A percentile compares a stretch with the other conserved stretches of the same genome.
Evolutionary conservation across 2,113 vertebrate species (phyloP).

Genomic region (Chloroceryle aenea): DNA sequence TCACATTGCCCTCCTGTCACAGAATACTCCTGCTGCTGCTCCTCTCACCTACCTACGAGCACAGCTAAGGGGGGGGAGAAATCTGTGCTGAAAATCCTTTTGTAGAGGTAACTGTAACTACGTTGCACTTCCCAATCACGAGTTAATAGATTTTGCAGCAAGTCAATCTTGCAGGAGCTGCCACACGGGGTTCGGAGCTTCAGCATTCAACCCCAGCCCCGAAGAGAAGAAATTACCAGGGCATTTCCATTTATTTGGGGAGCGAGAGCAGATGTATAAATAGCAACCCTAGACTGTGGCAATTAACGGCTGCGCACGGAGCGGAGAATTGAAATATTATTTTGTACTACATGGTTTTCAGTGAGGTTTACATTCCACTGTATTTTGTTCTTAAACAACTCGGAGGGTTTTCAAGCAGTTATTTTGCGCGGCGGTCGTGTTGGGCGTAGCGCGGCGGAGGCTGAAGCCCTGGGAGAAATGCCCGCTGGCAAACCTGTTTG

Average conservation of each 20-base stretch:
- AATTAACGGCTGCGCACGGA: not conserved
- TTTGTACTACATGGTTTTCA: not conserved
- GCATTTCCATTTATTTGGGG: not conserved
- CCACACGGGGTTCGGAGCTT: not conserved
- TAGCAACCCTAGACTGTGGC: not conserved
- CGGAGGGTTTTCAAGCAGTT: not conserved
- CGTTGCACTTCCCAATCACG: not conserved
- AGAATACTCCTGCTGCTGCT: not conserved
- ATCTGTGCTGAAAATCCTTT: not conserved
- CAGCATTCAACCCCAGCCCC: not conserved
- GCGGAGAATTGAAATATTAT: not conserved
- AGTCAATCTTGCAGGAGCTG: not conserved
- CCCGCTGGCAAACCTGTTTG: fast-evolving
- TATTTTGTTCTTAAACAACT: not conserved
- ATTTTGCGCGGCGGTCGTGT: not conserved
- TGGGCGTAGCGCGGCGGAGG: not conserved
- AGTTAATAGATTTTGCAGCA: not conserved
- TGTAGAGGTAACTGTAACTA: too few species aligned
- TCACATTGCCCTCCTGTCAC: not conserved
- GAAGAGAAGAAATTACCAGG: not conserved
- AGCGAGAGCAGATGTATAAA: conserved; percentile 2
- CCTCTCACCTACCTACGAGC: fast-evolving
- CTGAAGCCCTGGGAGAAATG: not conserved
- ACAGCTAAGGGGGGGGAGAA: not conserved
- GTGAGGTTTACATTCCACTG: not conserved